Conservation (phyloP, 2,888 invertebrate genomes). For the Diogma glabrata region DNA sequence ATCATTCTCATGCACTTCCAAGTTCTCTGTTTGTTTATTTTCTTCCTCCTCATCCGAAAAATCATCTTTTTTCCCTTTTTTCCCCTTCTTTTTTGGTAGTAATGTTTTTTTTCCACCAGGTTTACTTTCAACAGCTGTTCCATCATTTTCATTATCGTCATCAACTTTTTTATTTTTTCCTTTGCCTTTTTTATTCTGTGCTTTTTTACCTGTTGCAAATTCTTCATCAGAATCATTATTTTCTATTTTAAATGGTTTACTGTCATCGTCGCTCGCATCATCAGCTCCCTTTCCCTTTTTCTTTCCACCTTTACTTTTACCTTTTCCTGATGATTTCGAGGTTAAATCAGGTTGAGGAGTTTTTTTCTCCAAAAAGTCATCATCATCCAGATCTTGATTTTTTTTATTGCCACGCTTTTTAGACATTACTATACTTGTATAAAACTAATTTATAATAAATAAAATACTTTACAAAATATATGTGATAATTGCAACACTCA, state of each 20-base stretch:
- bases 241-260: slow-evolving; percentile 26
- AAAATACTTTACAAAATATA: too few relatives aligned
- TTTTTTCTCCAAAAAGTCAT: slow-evolving; percentile 19
- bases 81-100: slow-evolving; percentile 26
- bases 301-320: slow-evolving; percentile 36
- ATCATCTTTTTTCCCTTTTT: slow-evolving; percentile 17
- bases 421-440: slow-evolving; percentile 37
- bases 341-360: slow-evolving; percentile 38
- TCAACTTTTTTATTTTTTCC: slow-evolving; percentile 21
- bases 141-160: slow-evolving; percentile 21
- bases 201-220: slow-evolving; percentile 21
- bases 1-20: slow-evolving; percentile 12
- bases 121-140: slow-evolving; percentile 37
- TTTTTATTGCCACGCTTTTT: slow-evolving; percentile 48
- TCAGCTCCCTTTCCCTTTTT: slow-evolving; percentile 40
- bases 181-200: slow-evolving; percentile 12
- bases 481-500: too few relatives aligned
- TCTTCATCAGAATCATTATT: slow-evolving; percentile 37
- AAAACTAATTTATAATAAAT: not conserved
- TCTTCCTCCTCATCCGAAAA: slow-evolving; percentile 18
- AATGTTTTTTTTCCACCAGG: slow-evolving; percentile 12
- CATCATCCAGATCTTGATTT: slow-evolving; percentile 43
- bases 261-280: slow-evolving; percentile 35
- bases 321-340: slow-evolving; percentile 40
- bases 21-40: not conserved